Percentiles rank a stretch among this genome's conserved stretches.
phyloP scores from a whole-genome alignment of 2,797 vertebrate species.

The Clamator glandarius region DNA sequence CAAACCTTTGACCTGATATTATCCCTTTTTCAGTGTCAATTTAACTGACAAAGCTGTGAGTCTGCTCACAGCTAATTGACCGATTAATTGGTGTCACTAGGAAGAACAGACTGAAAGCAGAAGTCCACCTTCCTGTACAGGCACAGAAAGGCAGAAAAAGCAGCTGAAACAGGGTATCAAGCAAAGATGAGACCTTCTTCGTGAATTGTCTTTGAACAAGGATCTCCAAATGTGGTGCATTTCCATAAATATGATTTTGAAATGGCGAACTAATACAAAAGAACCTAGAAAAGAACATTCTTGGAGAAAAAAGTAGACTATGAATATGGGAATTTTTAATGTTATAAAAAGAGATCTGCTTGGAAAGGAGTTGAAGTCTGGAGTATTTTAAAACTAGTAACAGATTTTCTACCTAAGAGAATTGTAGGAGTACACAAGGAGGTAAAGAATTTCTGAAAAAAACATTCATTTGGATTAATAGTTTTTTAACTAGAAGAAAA shows the following conservation, averaged over 20 bases:
- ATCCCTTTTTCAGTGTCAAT: background rate
- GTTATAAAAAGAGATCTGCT: background rate
- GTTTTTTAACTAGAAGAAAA: background rate
- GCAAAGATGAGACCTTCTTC: background rate
- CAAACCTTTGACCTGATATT: background rate
- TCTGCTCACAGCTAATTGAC: background rate
- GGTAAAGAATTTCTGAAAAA: background rate
- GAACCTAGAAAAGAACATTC: background rate
- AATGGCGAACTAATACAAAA: background rate
- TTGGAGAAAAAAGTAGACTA: background rate
- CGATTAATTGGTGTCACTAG: background rate
- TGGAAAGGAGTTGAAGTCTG: background rate
- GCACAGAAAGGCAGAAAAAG: background rate
- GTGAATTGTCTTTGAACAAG: background rate
- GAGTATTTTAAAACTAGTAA: background rate
- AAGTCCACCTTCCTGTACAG: background rate
- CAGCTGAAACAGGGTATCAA: background rate
- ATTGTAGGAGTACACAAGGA: background rate
- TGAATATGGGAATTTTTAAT: background rate
- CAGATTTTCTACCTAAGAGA: background rate
- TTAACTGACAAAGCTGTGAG: background rate
- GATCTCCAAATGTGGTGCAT: background rate
- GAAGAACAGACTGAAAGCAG: background rate
- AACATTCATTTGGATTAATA: background rate
- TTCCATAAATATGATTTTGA: background rate